Evolutionary conservation across 2,888 invertebrate species (phyloP), one percentile per base, ranked within the genome.

Genomic region (Neoaliturus tenellus): DNA sequence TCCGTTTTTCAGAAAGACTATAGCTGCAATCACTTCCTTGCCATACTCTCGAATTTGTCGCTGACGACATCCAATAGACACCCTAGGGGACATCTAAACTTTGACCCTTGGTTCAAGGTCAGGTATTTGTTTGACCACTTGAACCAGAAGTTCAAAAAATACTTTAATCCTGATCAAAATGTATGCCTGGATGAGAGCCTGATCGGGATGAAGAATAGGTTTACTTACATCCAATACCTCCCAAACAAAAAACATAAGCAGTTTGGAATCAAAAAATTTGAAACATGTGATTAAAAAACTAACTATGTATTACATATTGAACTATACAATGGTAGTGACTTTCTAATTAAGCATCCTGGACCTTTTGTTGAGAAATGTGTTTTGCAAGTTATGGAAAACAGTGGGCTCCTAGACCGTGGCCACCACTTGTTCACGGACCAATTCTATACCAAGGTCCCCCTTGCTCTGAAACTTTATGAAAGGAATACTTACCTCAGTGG

Each of bases 141-240:
- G 20, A 82, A 69, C 20, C 44, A 8, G n/a, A 4, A 1, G 8
- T 82, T 82, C 48, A 82, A 82, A 31, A 41, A 48, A 28, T 31
- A 44, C 48, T 82, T 69, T 25, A 31, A 3, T 3, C 48, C 69
- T 5, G n/a, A 0, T 20, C 82, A 82, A 48, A 33, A 69, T n/a
- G 17, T 82, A 1, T 67, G 39, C 14, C 41, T 82, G 0, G 82
- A 82, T 71, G 82, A 82, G 20, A 71, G 69, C 41, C 39, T 82
- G 17, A 67, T 82, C 10, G 82, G 82, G 20, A 82, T 82, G 82
- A 82, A 82, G 33, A 39, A 82, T 31, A 12, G 82, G 8, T 82
- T 41, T 28, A 20, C 69, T 39, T 69, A 28, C 35, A 69, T 82
- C 1, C 39, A 28, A n/a, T 82, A 82, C 14, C n/a, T 67, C 6